These are phyloP conservation scores for Sporophila hypoxantha DNA, from an alignment of 2,113 vertebrate genomes.

Conservation along the genomic window DNA sequence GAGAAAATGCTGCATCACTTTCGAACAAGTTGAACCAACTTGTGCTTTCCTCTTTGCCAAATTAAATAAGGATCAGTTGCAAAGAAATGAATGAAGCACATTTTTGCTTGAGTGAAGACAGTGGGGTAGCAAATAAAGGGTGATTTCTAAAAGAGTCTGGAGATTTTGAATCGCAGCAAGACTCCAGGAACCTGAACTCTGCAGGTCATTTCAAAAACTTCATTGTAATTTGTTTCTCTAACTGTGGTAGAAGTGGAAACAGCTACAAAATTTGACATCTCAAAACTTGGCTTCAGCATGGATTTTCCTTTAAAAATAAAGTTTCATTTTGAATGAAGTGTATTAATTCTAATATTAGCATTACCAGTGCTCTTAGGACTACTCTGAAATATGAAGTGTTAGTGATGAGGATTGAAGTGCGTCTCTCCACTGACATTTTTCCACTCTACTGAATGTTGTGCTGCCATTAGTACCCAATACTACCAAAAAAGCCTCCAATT, in stretches of 20 bases:
- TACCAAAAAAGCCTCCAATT: neutral
- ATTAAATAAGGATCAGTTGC: constrained; percentile 15
- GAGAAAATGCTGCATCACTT: constrained; percentile 48
- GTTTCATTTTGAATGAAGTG: constrained; percentile 1
- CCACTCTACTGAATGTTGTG: neutral
- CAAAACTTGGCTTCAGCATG: neutral
- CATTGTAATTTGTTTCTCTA: neutral
- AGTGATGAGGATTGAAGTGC: neutral
- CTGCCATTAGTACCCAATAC: neutral
- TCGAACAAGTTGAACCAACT: neutral
- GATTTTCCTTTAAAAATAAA: constrained; percentile 43
- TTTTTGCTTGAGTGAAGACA: neutral
- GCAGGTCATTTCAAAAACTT: constrained; percentile 5
- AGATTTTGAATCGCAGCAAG: neutral
- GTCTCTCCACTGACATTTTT: neutral
- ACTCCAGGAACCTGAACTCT: neutral
- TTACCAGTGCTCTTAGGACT: neutral
- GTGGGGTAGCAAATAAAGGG: constrained; percentile 10
- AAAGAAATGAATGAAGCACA: constrained; percentile 4
- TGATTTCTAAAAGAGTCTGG: constrained; percentile 1
- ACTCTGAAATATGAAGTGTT: constrained; percentile 5
- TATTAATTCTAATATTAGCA: neutral
- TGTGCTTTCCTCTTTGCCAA: neutral
- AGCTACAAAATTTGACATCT: constrained; percentile 21
- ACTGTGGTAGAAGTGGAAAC: constrained; percentile 12